Evolutionary conservation across 2,113 vertebrate species (phyloP).

Genomic region (Archocentrus centrarchus): DNA sequence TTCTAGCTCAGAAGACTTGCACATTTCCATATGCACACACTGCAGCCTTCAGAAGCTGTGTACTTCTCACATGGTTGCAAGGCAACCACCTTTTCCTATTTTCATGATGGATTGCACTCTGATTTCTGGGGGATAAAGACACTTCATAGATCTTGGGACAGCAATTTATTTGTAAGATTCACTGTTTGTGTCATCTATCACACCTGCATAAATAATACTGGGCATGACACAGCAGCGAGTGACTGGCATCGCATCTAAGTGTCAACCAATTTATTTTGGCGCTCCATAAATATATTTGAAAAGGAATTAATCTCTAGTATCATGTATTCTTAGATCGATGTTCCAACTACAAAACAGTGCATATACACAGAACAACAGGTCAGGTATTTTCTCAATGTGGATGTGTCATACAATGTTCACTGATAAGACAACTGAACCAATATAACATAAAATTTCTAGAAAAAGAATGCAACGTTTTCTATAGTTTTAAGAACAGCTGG

Average conservation of each 20-base stretch:
- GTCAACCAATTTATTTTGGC: slow-evolving; percentile 25
- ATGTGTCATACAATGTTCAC: not conserved
- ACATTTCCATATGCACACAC: slow-evolving; percentile 47
- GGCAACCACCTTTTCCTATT: slow-evolving; percentile 49
- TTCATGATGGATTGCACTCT: slow-evolving; percentile 53
- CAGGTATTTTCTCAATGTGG: not conserved
- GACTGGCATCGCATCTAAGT: slow-evolving; percentile 29
- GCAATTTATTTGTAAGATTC: slow-evolving; percentile 29
- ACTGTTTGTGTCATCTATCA: slow-evolving; percentile 43
- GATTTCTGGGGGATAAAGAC: slow-evolving; percentile 55
- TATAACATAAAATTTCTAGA: not conserved
- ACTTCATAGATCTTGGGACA: slow-evolving; percentile 51
- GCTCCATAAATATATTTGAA: slow-evolving; percentile 52
- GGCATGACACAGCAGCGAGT: slow-evolving; percentile 15
- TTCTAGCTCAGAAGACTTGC: slow-evolving; percentile 39
- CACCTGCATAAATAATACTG: slow-evolving; percentile 44
- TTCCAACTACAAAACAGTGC: not conserved
- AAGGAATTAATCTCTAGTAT: slow-evolving; percentile 4
- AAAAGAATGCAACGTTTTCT: not conserved
- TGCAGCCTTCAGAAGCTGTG: slow-evolving; percentile 39
- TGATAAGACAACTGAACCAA: not conserved
- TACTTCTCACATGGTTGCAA: slow-evolving; percentile 48
- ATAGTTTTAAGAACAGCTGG: not conserved
- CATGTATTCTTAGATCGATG: not conserved
- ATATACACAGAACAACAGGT: not conserved